phyloP scores from a whole-genome alignment of 1,140 invertebrate genomes.

The Tetragonula clypearis region DNA sequence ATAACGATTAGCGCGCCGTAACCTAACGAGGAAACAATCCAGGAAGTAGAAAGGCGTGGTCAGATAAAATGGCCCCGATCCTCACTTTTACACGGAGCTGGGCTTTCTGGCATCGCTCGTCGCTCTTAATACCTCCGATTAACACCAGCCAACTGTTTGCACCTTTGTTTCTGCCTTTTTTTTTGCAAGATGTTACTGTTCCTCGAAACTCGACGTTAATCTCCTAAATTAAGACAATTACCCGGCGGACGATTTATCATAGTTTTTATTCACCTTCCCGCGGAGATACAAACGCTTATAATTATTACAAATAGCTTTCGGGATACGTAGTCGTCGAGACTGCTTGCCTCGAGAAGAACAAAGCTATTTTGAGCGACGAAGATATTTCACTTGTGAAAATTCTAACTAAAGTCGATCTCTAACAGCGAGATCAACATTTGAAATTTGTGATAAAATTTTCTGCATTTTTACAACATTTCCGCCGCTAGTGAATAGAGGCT shows the following conservation, averaged over 20 bases:
- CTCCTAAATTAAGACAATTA: background rate
- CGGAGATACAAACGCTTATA: background rate
- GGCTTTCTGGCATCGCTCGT: conserved; percentile 1
- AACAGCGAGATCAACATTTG: background rate
- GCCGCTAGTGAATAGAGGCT: background rate
- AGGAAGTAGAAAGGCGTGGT: conserved; percentile 54
- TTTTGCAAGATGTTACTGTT: background rate
- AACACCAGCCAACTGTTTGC: background rate
- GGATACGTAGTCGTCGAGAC: background rate
- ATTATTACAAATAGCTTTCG: background rate
- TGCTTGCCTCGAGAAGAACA: background rate
- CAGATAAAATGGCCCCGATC: conserved; percentile 51
- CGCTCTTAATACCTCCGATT: conserved; percentile 38
- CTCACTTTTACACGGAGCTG: conserved; percentile 33
- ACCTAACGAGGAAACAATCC: conserved; percentile 59
- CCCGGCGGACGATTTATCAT: background rate
- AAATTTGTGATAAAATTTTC: too few species aligned
- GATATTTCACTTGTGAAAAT: background rate
- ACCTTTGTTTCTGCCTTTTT: too few species aligned
- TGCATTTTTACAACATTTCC: too few species aligned
- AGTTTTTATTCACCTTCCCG: background rate
- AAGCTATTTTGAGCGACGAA: background rate
- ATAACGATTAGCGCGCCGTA: conserved; percentile 58
- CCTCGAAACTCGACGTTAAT: background rate
- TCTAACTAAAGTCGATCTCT: background rate